These are phyloP conservation scores for Limosa lapponica DNA, from an alignment of 2,797 vertebrate genomes.

Conservation along the genomic window DNA sequence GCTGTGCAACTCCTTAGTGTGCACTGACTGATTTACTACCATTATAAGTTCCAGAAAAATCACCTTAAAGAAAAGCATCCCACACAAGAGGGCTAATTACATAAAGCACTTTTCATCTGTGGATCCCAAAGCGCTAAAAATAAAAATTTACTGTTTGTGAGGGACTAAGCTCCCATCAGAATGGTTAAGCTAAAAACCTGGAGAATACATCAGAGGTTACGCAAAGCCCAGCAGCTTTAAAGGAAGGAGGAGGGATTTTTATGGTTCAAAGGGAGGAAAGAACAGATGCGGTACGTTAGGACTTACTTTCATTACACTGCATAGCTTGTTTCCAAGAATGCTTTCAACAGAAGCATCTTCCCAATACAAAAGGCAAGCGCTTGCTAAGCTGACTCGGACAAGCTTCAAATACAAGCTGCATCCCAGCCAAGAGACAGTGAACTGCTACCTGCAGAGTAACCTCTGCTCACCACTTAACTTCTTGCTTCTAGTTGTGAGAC, in stretches of 20 bases:
- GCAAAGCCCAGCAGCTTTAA: slow-evolving; percentile 31
- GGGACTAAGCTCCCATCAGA: not conserved
- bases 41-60: not conserved
- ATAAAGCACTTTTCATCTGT: not conserved
- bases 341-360: slow-evolving; percentile 38
- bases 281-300: not conserved
- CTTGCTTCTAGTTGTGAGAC: not conserved
- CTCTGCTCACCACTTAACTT: not conserved
- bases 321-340: slow-evolving; percentile 41
- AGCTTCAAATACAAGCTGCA: not conserved
- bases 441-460: not conserved
- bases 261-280: slow-evolving; percentile 59
- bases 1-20: not conserved
- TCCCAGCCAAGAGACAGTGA: not conserved
- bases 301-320: slow-evolving; percentile 26
- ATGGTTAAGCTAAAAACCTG: slow-evolving; percentile 25
- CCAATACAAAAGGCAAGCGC: not conserved
- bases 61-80: not conserved
- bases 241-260: slow-evolving; percentile 45
- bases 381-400: not conserved
- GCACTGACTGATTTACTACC: not conserved
- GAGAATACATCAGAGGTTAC: slow-evolving; percentile 29
- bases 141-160: not conserved
- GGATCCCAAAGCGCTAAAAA: not conserved
- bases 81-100: not conserved